A percentile compares a stretch with the other conserved stretches of the same genome.
Conservation (phyloP, 2,113 vertebrate species). For the Ibidorhyncha struthersii region DNA sequence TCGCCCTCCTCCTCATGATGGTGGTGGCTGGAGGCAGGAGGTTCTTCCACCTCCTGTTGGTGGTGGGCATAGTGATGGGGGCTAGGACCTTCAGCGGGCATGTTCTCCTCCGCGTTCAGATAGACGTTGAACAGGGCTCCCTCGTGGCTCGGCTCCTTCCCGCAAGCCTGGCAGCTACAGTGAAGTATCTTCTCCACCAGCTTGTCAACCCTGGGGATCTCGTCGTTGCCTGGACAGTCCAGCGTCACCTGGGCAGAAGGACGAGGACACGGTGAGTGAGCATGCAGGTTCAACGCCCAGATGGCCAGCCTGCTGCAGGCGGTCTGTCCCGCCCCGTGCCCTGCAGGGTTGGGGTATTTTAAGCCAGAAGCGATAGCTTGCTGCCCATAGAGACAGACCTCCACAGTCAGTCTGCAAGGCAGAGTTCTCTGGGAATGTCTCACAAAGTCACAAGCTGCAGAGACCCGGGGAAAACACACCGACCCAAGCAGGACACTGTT, state of each 20-base stretch:
- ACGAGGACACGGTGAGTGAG: neutral
- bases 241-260: conserved; percentile 83
- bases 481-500: neutral
- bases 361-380: neutral
- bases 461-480: neutral
- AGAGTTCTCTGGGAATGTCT: neutral
- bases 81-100: conserved; percentile 62
- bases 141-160: conserved; percentile 89
- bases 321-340: neutral
- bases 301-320: neutral
- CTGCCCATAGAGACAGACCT: accelerated
- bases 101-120: conserved; percentile 81
- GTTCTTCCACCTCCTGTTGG: conserved; percentile 40
- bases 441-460: neutral
- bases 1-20: conserved; percentile 61
- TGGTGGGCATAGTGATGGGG: conserved; percentile 61
- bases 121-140: conserved; percentile 89
- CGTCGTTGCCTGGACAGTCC: conserved; percentile 88
- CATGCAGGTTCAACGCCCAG: accelerated
- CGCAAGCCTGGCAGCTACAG: conserved; percentile 97
- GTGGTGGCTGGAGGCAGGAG: conserved; percentile 29
- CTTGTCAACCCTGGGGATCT: conserved; percentile 90
- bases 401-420: accelerated
- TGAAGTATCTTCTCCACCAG: conserved; percentile 94
- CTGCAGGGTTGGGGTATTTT: neutral